Evolutionary conservation across 2,113 vertebrate genomes (phyloP).

Genomic region (Hemiscyllium ocellatum): DNA sequence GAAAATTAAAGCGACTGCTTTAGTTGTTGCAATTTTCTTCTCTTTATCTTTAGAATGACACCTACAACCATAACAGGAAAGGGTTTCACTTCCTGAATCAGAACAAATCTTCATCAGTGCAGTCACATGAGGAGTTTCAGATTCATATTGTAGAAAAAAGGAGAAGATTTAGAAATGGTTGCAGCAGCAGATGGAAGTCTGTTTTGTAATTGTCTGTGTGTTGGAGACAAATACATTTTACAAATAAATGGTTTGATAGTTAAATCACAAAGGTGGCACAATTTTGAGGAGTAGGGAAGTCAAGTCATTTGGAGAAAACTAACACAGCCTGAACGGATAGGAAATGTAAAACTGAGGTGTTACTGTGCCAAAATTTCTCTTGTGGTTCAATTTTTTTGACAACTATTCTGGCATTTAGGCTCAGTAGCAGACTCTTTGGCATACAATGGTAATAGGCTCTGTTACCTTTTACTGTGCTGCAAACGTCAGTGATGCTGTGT

Average conservation of each 20-base stretch:
- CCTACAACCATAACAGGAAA: neutral
- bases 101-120: neutral
- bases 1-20: neutral
- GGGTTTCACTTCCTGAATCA: neutral
- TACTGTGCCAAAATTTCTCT: neutral
- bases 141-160: neutral
- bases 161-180: neutral
- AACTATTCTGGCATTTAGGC: neutral
- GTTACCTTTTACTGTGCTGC: neutral
- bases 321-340: neutral
- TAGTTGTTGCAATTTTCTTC: no score
- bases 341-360: neutral
- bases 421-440: neutral
- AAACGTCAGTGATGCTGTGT: neutral
- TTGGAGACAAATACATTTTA: neutral
- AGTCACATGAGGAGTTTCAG: neutral
- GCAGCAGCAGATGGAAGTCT: neutral
- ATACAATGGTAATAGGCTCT: neutral
- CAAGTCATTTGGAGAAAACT: neutral
- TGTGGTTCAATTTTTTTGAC: neutral
- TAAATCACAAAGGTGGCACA: neutral
- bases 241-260: no score
- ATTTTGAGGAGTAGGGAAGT: neutral
- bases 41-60: neutral
- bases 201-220: neutral